Percentiles rank a stretch among this genome's conserved stretches.
Evolutionary conservation across 2,113 vertebrate species (phyloP).

Genomic region (Terrapene triunguis): DNA sequence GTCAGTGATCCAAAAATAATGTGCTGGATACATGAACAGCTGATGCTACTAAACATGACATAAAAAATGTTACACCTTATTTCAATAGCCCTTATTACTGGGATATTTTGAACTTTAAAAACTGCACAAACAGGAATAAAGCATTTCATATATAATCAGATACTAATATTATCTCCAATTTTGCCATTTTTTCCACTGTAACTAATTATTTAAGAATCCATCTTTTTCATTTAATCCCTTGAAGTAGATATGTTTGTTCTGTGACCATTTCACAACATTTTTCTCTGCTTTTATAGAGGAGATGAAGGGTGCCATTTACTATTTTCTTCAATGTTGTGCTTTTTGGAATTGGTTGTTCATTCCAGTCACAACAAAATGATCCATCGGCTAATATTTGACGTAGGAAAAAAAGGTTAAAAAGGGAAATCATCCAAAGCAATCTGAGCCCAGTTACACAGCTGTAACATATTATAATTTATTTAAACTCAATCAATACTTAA

Average conservation of each 20-base stretch:
- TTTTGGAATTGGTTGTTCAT: constrained; percentile 7
- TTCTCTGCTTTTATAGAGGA: not conserved
- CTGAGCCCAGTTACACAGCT: constrained; percentile 35
- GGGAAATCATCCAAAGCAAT: constrained; percentile 21
- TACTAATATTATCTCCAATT: not conserved
- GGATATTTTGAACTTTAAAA: not conserved
- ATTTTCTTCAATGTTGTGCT: not conserved
- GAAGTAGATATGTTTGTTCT: constrained; percentile 31
- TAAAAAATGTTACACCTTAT: not conserved
- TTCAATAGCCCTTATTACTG: constrained; percentile 11
- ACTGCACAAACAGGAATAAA: not conserved
- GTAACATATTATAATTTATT: constrained; percentile 74
- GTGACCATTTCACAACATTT: constrained; percentile 11
- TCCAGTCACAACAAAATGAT: constrained; percentile 16
- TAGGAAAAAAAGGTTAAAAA: constrained; percentile 11
- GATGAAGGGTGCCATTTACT: not conserved
- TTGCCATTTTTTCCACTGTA: not conserved
- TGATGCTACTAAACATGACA: constrained; percentile 5
- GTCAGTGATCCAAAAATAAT: constrained; percentile 54
- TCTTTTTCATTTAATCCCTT: constrained; percentile 24
- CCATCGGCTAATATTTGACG: constrained; percentile 36
- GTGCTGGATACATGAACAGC: constrained; percentile 42
- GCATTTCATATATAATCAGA: constrained; percentile 14
- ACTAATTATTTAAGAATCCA: constrained; percentile 31
- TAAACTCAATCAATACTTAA: constrained; percentile 75